Conservation (phyloP, 2,113 vertebrate genomes). For the Pan troglodytes region NHGRI_mPanTro3-v2.1_pri NC_086015.1:109925501-109926000, state of each 20-base stretch:
- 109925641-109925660: background rate
- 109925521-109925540: background rate
- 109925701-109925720: background rate
- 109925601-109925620: background rate
- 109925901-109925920: background rate
- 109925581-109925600: background rate
- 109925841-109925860: background rate
- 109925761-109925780: background rate
- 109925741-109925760: background rate
- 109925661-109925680: background rate
- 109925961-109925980: background rate
- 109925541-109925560: slow-evolving; percentile 39
- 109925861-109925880: background rate
- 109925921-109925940: background rate
- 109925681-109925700: background rate
- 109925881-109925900: background rate
- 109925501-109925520: background rate
- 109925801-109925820: background rate
- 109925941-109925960: background rate
- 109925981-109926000: background rate
- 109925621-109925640: background rate
- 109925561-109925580: background rate
- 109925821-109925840: background rate
- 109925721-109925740: background rate
- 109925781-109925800: background rate